Evolutionary conservation across 2,113 vertebrate genomes (phyloP), one percentile per base, ranked within the genome.

Genomic region (Lepus europaeus): DNA sequence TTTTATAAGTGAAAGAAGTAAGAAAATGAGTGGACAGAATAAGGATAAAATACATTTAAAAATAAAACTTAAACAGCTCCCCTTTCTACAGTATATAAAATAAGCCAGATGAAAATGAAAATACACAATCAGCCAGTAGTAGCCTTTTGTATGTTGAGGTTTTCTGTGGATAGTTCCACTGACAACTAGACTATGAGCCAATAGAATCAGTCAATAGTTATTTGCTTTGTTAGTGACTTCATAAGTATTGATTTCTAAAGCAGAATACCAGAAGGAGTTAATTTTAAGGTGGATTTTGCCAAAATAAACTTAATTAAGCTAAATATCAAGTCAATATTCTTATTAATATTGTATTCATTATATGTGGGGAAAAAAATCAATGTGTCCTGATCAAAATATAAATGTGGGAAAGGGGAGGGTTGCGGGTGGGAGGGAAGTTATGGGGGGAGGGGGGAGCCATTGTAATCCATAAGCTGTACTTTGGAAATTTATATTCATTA

Each of bases 1-100:
- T 45, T 92, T 92, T 91, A 49, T 76, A 83, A 63, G 4, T 83
- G 20, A 95, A 95, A 70, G 23, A 73, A 20, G 33, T 51, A 81
- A 19, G 4, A 53, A 93, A 85, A 72, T 49, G 6, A 1, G 2
- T 95, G 23, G 92, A 36, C 29, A 88, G 20, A 45, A 76, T 8
- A 33, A 79, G 17, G 33, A 83, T 59, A 95, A 95, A 95, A 61
- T 72, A 79, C 9, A 69, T 91, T 53, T 49, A 95, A 86, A 91
- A 73, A 36, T 82, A 84, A 90, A 64, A 90, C 16, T 59, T 85
- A 93, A 88, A 45, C n/a, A 64, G 19, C 25, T 93, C 10, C 5
- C 29, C 36, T 84, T 91, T 68, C 6, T 81, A 88, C 90, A 70
- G 8, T 19, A 27, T 66, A 87, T 66, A 73, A 89, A 91, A 89